phyloP scores from a whole-genome alignment of 1,140 invertebrate genomes.

The Pseudachorutes palmiensis region DNA sequence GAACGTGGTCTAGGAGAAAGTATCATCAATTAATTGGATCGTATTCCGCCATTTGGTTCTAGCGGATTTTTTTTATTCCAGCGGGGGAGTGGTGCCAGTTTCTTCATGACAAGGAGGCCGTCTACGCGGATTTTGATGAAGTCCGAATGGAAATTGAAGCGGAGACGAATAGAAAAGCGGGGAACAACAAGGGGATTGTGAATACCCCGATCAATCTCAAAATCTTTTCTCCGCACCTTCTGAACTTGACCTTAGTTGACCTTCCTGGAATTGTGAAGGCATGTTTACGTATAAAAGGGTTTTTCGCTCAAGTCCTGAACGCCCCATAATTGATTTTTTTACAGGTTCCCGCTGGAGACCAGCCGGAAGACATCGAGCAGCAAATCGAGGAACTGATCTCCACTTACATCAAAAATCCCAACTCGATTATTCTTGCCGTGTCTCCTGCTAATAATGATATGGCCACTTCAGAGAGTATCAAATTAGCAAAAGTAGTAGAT shows the following conservation, averaged over 20 bases:
- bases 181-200: constrained; percentile 2
- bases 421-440: constrained; percentile 76
- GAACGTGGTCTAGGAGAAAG: not conserved
- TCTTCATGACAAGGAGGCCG: not conserved
- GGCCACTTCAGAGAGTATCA: constrained; percentile 90
- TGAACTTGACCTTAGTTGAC: constrained; percentile 22
- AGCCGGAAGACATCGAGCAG: constrained; percentile 78
- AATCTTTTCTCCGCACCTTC: constrained; percentile 11
- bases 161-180: not conserved
- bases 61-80: not conserved
- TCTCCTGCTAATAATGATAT: constrained; percentile 88
- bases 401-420: constrained; percentile 80
- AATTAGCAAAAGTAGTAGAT: constrained; percentile 87
- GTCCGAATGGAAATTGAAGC: constrained; percentile 14
- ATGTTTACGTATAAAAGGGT: not conserved
- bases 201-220: constrained; percentile 14
- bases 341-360: constrained; percentile 76
- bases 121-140: constrained; percentile 17
- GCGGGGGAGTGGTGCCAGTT: constrained; percentile 17
- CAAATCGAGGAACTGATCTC: constrained; percentile 76
- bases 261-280: constrained; percentile 21
- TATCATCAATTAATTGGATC: not conserved
- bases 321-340: not conserved
- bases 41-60: not conserved
- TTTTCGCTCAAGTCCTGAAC: not conserved